Evolutionary conservation across 2,888 invertebrate species (phyloP).

Genomic region (Mantis religiosa): DNA sequence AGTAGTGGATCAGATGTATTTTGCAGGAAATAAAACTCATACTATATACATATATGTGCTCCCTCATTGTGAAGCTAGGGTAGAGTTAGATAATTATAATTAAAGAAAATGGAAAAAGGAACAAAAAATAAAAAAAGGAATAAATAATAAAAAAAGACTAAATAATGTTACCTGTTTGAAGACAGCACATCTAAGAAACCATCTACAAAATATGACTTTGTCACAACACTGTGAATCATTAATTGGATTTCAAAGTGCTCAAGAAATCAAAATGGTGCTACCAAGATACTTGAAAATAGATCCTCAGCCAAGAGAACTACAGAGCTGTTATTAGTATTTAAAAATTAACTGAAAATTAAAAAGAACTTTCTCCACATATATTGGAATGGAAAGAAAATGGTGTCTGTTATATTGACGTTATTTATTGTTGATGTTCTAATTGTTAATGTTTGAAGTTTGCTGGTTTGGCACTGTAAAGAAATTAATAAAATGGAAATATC

Average conservation of each 20-base stretch:
- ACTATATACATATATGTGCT: neutral
- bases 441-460: conserved; percentile 17
- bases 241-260: conserved; percentile 31
- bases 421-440: conserved; percentile 22
- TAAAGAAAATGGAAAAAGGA: neutral
- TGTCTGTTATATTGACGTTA: conserved; percentile 17
- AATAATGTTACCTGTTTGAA: neutral
- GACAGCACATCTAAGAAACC: neutral
- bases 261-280: conserved; percentile 34
- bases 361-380: neutral
- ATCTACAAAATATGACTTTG: neutral
- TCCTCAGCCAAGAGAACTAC: neutral
- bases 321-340: neutral
- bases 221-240: conserved; percentile 8
- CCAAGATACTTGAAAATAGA: neutral
- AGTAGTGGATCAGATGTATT: neutral
- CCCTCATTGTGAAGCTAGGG: neutral
- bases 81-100: neutral
- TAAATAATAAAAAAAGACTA: neutral
- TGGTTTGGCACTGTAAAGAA: neutral
- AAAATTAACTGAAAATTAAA: neutral
- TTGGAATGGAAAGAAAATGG: neutral
- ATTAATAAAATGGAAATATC: neutral
- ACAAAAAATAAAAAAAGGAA: neutral
- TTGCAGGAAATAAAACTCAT: neutral